Percentiles rank a stretch among this genome's conserved stretches.
These are phyloP conservation scores for Drosophila prostipennis DNA, from an alignment of 2,888 invertebrate genomes.

Conservation along the genomic window DNA sequence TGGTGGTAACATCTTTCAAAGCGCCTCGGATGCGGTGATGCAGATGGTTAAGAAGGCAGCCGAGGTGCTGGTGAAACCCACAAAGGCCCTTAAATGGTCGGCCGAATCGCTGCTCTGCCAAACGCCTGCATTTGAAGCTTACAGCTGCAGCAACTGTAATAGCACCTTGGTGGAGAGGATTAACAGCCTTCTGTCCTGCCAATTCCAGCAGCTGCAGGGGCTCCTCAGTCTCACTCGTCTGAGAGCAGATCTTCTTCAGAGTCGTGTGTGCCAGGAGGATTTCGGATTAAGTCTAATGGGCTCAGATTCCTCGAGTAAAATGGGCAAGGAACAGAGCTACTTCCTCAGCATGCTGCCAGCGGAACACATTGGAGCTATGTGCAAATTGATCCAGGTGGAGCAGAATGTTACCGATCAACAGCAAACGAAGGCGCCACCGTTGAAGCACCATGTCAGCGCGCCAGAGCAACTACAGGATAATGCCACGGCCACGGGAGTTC, in stretches of 20 bases:
- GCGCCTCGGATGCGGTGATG: constrained; percentile 95
- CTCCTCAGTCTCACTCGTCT: constrained; percentile 87
- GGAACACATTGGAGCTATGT: constrained; percentile 90
- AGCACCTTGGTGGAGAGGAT: constrained; percentile 89
- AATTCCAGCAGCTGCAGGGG: constrained; percentile 86
- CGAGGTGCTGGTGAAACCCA: constrained; percentile 90
- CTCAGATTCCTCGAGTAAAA: constrained; percentile 1
- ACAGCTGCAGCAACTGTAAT: constrained; percentile 90
- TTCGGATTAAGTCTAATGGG: constrained; percentile 85
- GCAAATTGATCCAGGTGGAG: constrained; percentile 88
- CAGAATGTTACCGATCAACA: constrained; percentile 20
- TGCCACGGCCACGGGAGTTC: constrained; percentile 14
- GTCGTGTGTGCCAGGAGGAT: constrained; percentile 86
- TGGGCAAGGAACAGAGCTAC: constrained; percentile 84
- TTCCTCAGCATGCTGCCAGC: constrained; percentile 87
- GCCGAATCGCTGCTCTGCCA: constrained; percentile 85
- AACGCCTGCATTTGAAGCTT: constrained; percentile 88
- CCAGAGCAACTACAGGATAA: constrained; percentile 25
- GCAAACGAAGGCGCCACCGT: background rate
- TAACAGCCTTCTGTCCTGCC: constrained; percentile 90
- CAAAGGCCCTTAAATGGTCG: constrained; percentile 72
- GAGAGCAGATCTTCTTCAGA: constrained; percentile 86
- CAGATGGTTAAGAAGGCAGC: constrained; percentile 97
- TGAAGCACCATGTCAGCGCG: constrained; percentile 9
- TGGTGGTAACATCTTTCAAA: constrained; percentile 91